Percentiles rank a stretch among this genome's conserved stretches.
These are phyloP conservation scores for Lasiommata megera DNA, from an alignment of 2,888 invertebrate species.

Conservation along the genomic window DNA sequence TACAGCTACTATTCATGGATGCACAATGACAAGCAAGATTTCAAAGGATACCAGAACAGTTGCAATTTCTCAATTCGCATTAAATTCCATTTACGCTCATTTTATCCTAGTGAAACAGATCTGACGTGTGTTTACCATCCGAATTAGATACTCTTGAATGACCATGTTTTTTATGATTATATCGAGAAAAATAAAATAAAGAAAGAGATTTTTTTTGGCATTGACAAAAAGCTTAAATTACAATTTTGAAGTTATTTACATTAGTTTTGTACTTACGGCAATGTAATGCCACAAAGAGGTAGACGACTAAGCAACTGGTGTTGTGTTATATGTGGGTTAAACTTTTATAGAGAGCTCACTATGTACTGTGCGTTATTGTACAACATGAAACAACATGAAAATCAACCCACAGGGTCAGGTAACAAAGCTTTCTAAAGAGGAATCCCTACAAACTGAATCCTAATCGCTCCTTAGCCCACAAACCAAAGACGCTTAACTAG, in stretches of 20 bases:
- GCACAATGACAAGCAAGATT: background rate
- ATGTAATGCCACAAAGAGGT: no score
- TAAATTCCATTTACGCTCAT: background rate
- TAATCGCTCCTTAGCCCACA: constrained; percentile 20
- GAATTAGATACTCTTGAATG: no score
- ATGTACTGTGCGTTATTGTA: background rate
- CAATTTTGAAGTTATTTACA: no score
- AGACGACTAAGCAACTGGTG: no score
- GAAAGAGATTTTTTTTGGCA: no score
- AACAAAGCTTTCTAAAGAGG: constrained; percentile 11
- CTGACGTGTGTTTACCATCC: no score
- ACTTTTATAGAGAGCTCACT: no score
- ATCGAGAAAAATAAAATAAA: no score
- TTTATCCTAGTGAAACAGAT: background rate
- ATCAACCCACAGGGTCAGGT: background rate
- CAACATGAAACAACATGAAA: background rate
- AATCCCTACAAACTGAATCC: constrained; percentile 7
- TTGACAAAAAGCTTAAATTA: no score
- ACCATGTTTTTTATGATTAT: no score
- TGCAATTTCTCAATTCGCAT: background rate
- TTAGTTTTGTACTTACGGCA: no score
- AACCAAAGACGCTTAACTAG: constrained; percentile 5
- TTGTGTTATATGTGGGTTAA: no score
- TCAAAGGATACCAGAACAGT: background rate
- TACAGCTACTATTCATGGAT: background rate